Evolutionary conservation across 2,113 vertebrate species (phyloP).

Genomic region (Misgurnus anguillicaudatus): DNA sequence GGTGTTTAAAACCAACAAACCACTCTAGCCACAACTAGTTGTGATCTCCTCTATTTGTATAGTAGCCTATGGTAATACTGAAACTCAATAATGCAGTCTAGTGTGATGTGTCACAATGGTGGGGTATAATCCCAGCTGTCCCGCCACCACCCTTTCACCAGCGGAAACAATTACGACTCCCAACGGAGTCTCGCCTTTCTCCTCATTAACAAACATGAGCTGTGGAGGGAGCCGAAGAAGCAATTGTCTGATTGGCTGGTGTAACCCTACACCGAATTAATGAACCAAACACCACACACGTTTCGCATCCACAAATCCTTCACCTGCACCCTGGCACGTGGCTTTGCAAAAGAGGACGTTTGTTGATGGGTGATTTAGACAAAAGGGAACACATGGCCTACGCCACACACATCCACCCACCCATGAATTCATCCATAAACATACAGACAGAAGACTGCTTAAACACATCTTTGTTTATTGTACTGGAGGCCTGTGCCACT

Average conservation of each 20-base stretch:
- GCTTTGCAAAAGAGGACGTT: slow-evolving; percentile 10
- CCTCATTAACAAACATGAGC: slow-evolving; percentile 53
- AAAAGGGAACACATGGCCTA: slow-evolving; percentile 3
- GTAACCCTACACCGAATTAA: slow-evolving; percentile 50
- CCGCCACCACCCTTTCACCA: slow-evolving; percentile 45
- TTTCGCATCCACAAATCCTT: not conserved
- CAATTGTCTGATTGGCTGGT: slow-evolving; percentile 12
- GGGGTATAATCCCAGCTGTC: slow-evolving; percentile 44
- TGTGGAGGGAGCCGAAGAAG: slow-evolving; percentile 34
- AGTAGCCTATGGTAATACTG: not conserved
- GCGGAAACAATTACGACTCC: slow-evolving; percentile 52
- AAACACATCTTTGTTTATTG: slow-evolving; percentile 12
- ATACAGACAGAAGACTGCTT: not conserved
- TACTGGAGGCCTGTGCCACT: not conserved
- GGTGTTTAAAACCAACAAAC: too few species aligned
- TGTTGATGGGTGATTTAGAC: not conserved
- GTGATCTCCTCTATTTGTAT: too few species aligned
- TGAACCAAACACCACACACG: slow-evolving; percentile 32
- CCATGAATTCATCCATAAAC: slow-evolving; percentile 7
- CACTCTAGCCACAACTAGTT: too few species aligned
- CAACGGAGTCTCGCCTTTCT: slow-evolving; percentile 41
- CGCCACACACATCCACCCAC: slow-evolving; percentile 14
- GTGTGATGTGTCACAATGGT: not conserved
- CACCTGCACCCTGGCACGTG: slow-evolving; percentile 17
- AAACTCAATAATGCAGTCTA: slow-evolving; percentile 9